A percentile compares a stretch with the other conserved stretches of the same genome.
Conservation (phyloP, 2,888 invertebrate species). For the Heliconius cydno region DNA sequence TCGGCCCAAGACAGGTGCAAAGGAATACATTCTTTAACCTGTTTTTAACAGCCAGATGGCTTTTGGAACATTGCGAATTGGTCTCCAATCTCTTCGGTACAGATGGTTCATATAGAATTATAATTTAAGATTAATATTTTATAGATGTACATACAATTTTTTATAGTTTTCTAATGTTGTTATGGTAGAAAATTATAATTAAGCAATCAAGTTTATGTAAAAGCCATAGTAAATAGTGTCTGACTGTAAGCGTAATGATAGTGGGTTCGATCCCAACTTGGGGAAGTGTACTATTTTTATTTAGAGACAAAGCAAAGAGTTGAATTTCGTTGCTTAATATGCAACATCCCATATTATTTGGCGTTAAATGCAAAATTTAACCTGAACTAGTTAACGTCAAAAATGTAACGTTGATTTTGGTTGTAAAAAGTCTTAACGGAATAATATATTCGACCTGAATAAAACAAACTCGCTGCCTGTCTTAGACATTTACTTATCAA, state of each 20-base stretch:
- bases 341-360: too few relatives aligned
- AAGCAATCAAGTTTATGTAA: not conserved
- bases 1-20: constrained; percentile 72
- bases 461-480: not conserved
- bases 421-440: not conserved
- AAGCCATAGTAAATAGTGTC: too few relatives aligned
- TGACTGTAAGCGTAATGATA: not conserved
- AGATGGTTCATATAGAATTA: constrained; percentile 19
- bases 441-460: not conserved
- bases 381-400: not conserved
- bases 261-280: not conserved
- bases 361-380: not conserved
- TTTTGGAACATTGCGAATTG: constrained; percentile 26
- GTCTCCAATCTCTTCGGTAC: constrained; percentile 16
- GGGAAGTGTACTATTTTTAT: too few relatives aligned
- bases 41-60: constrained; percentile 50
- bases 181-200: not conserved
- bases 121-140: constrained; percentile 16
- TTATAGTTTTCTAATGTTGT: constrained; percentile 4
- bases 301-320: too few relatives aligned
- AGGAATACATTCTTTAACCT: constrained; percentile 68
- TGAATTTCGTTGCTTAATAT: too few relatives aligned
- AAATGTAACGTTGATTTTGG: not conserved
- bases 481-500: not conserved
- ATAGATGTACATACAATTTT: not conserved